Percentiles rank a stretch among this genome's conserved stretches.
phyloP scores from a whole-genome alignment of 2,888 invertebrate genomes.

The Caenorhabditis afra region DNA sequence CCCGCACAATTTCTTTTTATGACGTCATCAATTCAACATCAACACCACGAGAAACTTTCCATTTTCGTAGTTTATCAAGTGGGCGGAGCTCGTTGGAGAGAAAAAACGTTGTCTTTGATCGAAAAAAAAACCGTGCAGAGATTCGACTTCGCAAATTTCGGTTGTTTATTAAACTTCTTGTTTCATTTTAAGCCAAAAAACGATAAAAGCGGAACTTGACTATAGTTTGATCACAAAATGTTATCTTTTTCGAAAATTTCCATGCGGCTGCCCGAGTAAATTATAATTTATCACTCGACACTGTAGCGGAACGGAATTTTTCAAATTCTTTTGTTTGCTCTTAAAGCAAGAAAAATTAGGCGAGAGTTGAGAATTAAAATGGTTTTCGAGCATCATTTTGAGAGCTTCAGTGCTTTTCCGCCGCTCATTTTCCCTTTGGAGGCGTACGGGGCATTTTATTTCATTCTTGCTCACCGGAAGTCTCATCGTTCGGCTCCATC shows the following conservation, averaged over 20 bases:
- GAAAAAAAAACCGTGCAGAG: conserved; percentile 10
- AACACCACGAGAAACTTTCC: conserved; percentile 23
- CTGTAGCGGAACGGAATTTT: not conserved
- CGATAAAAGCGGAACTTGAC: conserved; percentile 44
- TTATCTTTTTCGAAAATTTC: conserved; percentile 21
- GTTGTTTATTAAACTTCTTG: conserved; percentile 11
- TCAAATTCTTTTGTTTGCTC: conserved; percentile 2
- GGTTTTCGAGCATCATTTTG: too few species aligned
- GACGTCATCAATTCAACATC: conserved; percentile 41
- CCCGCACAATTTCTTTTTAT: conserved; percentile 11
- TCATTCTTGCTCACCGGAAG: conserved; percentile 59
- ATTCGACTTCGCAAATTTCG: not conserved
- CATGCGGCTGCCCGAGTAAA: too few species aligned
- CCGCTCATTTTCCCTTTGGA: too few species aligned
- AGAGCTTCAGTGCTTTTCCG: too few species aligned
- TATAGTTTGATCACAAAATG: conserved; percentile 31
- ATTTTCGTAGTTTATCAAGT: conserved; percentile 10
- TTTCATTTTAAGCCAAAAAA: not conserved
- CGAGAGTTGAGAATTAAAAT: conserved; percentile 7
- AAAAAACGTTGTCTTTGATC: not conserved
- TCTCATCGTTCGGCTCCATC: conserved; percentile 56
- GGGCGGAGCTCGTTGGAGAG: conserved; percentile 10
- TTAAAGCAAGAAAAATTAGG: not conserved
- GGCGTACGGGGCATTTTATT: too few species aligned
- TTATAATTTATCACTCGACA: too few species aligned